Percentiles rank a stretch among this genome's conserved stretches.
Evolutionary conservation across 2,888 invertebrate species (phyloP).

Genomic region (Mythimna impura): DNA sequence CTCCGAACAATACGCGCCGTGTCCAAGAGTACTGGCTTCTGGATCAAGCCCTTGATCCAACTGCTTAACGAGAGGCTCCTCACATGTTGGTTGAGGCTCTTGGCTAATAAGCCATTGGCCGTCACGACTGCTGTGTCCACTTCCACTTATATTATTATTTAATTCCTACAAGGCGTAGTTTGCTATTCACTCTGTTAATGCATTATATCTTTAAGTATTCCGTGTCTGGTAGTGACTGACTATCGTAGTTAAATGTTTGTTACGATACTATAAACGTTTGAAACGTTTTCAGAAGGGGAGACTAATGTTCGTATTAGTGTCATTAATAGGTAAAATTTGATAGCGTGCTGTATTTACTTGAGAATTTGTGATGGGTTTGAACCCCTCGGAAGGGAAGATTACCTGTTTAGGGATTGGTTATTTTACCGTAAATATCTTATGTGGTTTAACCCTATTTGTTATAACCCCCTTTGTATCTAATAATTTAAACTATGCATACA

Average conservation of each 20-base stretch:
- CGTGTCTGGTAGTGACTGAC: constrained; percentile 33
- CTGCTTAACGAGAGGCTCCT: too few species aligned
- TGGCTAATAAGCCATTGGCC: too few species aligned
- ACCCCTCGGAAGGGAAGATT: constrained; percentile 2
- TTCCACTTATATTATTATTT: too few species aligned
- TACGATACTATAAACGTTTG: constrained; percentile 33
- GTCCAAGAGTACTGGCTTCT: too few species aligned
- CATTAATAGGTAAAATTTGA: constrained; percentile 42
- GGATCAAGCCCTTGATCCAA: too few species aligned
- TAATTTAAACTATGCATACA: too few species aligned
- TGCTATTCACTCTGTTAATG: neutral
- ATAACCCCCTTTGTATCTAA: too few species aligned
- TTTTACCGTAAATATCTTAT: neutral
- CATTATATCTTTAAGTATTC: constrained; percentile 21
- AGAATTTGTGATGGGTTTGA: constrained; percentile 29
- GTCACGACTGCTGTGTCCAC: too few species aligned
- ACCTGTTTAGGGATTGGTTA: neutral
- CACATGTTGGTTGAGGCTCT: too few species aligned
- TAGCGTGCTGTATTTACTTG: constrained; percentile 17
- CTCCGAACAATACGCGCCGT: too few species aligned
- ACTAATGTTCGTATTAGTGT: constrained; percentile 37
- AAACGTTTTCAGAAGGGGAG: constrained; percentile 33
- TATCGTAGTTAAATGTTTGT: constrained; percentile 45
- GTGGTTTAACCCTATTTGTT: neutral
- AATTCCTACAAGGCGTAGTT: neutral